Evolutionary conservation across 2,113 vertebrate species (phyloP), one percentile per base, ranked within the genome.

Genomic region (Albula goreensis): DNA sequence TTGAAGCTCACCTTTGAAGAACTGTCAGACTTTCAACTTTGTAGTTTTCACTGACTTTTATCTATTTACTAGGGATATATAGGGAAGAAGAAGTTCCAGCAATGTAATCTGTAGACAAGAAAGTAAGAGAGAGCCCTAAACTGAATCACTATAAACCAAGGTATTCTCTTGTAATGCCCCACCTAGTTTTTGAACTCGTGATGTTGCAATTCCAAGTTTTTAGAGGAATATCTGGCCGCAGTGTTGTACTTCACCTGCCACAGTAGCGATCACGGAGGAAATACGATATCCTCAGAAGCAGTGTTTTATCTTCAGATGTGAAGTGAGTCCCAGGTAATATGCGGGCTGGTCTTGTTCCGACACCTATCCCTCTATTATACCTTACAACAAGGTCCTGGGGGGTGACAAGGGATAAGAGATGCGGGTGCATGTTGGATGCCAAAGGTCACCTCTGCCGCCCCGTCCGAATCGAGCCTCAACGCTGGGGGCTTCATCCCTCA

Each of bases 191-290:
- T 74, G 66, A 31, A 25, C n/a, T 2, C n/a, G 2, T 5, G 66
- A 74, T 31, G 22, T 22, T 5, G 2, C 70, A 31, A n/a, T 22
- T 25, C 22, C 8, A 2, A 74, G n/a, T 74, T n/a, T 25, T 74
- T 74, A 91, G 86, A 88, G 89, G 91, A 91, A 90, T 86, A 85
- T 88, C 90, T 86, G 87, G 22, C 50, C 22, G 25, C 25, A 53
- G 50, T 52, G 5, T 31, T 25, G 22, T 10, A 70, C 70, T 74
- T 74, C n/a, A 74, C 22, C 70, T 74, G 70, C 9, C 70, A 74
- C 63, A 4, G n/a, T 25, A n/a, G n/a, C 70, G 7, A 4, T 31
- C 31, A 31, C 70, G 9, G 70, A 74, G 17, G 70, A 25, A 74
- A 74, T 10, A 74, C 0, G 70, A 74, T 31, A 25, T 22, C 25